Conservation (phyloP, 2,113 vertebrate genomes). For the Cyanistes caeruleus region DNA sequence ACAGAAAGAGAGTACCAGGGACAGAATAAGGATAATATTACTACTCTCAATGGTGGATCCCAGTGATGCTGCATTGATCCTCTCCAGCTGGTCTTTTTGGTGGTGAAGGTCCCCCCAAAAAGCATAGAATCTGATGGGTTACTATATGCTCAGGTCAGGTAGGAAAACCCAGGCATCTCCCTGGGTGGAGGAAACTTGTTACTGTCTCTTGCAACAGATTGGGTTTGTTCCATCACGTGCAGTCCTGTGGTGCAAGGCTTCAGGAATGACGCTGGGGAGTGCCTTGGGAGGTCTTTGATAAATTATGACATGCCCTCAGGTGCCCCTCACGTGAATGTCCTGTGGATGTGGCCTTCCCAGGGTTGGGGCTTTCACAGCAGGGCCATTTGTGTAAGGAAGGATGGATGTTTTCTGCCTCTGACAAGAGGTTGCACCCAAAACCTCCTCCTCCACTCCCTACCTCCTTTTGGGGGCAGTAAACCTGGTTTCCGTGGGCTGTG, state of each 20-base stretch:
- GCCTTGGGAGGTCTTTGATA: background rate
- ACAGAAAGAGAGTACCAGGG: too few species aligned
- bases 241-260: background rate
- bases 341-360: background rate
- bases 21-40: background rate
- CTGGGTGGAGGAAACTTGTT: background rate
- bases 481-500: background rate
- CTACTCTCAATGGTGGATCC: background rate
- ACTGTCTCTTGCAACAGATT: too few species aligned
- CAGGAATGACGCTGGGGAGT: background rate
- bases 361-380: background rate
- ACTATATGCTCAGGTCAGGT: background rate
- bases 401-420: background rate
- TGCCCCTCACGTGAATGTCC: background rate
- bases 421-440: background rate
- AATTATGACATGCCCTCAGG: background rate
- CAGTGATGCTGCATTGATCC: rapidly evolving
- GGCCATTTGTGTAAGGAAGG: background rate
- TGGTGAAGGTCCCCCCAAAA: background rate
- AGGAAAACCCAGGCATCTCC: background rate
- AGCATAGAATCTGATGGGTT: background rate
- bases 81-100: background rate
- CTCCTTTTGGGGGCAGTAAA: background rate
- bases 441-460: background rate
- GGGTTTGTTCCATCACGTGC: rapidly evolving